phyloP scores from a whole-genome alignment of 2,888 invertebrate species.

The Ariolimax columbianus region DNA sequence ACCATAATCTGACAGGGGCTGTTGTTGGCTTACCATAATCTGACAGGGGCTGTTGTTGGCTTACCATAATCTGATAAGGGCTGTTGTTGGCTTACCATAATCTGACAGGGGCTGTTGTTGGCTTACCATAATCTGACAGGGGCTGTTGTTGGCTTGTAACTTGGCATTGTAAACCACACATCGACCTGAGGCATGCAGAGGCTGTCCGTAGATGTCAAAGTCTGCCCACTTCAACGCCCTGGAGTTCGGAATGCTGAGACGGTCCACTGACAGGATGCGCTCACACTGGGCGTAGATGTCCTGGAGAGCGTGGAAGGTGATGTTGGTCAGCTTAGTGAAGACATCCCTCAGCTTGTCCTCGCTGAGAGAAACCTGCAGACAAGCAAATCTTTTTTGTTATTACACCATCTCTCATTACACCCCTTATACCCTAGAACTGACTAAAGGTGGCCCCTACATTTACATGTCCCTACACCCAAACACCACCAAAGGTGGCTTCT shows the following conservation, averaged over 20 bases:
- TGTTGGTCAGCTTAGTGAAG: constrained; percentile 64
- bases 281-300: constrained; percentile 70
- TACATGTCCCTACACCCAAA: too few relatives aligned
- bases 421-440: too few relatives aligned
- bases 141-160: constrained; percentile 60
- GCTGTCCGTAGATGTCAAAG: constrained; percentile 71
- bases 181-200: constrained; percentile 69
- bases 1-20: too few relatives aligned
- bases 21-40: too few relatives aligned
- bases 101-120: too few relatives aligned
- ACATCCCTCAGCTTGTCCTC: constrained; percentile 69
- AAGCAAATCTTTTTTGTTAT: too few relatives aligned
- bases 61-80: too few relatives aligned
- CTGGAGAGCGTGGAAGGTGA: constrained; percentile 68
- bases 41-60: too few relatives aligned
- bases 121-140: constrained; percentile 70
- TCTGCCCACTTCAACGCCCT: constrained; percentile 67
- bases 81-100: too few relatives aligned
- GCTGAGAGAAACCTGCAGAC: constrained; percentile 57
- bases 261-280: constrained; percentile 65
- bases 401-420: too few relatives aligned
- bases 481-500: too few relatives aligned
- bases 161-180: constrained; percentile 73
- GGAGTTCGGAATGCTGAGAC: constrained; percentile 52
- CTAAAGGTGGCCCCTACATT: too few relatives aligned